Conservation (phyloP, 2,113 vertebrate species). For the Sinosuthora webbiana region DNA sequence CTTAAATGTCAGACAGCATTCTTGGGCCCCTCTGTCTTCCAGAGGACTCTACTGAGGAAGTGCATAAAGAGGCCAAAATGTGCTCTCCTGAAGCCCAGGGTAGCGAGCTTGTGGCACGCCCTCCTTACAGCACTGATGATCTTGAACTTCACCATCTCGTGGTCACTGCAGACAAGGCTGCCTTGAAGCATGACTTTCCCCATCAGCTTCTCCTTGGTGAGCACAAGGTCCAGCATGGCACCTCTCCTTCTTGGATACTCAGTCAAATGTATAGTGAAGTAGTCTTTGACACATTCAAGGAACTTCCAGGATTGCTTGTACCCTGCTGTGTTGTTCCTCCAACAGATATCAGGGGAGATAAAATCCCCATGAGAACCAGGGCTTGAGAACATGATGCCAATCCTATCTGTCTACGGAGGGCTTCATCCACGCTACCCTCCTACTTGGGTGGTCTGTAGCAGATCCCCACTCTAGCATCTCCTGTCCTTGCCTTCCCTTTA, state of each 20-base stretch:
- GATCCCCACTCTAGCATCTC: too few species aligned
- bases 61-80: accelerated
- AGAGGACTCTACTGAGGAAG: not conserved
- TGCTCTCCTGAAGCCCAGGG: not conserved
- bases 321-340: not conserved
- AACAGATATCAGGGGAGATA: not conserved
- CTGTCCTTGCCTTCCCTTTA: not conserved
- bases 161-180: not conserved
- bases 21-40: not conserved
- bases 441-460: too few species aligned
- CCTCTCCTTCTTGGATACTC: not conserved
- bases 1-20: not conserved
- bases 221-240: not conserved
- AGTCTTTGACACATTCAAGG: not conserved
- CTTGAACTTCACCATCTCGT: accelerated
- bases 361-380: not conserved
- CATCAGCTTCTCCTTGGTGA: not conserved
- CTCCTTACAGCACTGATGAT: not conserved
- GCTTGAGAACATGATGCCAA: not conserved
- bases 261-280: not conserved
- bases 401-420: not conserved
- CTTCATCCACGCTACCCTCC: not conserved
- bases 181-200: not conserved
- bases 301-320: not conserved
- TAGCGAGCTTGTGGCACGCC: not conserved